phyloP scores from a whole-genome alignment of 2,797 vertebrate species.

The Xerus rutilus region DNA sequence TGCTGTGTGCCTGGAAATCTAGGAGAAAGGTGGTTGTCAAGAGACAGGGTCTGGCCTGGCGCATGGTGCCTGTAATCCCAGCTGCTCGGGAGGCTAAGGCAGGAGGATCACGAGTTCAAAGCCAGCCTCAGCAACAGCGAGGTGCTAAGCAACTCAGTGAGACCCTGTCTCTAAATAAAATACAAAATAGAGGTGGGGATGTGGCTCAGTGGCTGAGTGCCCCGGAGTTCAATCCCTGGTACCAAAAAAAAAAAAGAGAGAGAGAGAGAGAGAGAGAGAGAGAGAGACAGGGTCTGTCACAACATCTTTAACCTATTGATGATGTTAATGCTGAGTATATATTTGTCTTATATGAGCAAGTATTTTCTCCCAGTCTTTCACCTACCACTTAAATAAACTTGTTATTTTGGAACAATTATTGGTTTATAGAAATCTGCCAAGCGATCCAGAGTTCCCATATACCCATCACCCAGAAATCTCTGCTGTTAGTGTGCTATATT shows the following conservation, averaged over 20 bases:
- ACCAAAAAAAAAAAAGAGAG: no score
- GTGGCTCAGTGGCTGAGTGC: no score
- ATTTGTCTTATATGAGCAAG: not conserved
- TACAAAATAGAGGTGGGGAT: no score
- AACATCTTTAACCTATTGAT: not conserved
- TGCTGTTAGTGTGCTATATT: not conserved
- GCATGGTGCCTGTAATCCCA: no score
- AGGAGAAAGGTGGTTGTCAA: not conserved
- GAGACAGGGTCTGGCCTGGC: not conserved
- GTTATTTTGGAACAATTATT: constrained; percentile 40
- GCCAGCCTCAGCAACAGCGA: no score
- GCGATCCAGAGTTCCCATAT: not conserved
- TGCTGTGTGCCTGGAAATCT: not conserved
- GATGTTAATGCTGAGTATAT: not conserved
- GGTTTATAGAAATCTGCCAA: not conserved
- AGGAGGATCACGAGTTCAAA: no score
- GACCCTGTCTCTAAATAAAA: no score
- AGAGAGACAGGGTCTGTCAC: not conserved
- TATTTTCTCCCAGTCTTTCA: constrained; percentile 10
- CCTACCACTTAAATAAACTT: not conserved
- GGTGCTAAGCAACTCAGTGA: no score
- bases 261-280: not conserved
- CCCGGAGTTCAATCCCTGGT: no score
- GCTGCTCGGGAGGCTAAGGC: no score
- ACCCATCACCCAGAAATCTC: not conserved